phyloP scores from a whole-genome alignment of 2,888 invertebrate species.

The Ophion costatus region DNA sequence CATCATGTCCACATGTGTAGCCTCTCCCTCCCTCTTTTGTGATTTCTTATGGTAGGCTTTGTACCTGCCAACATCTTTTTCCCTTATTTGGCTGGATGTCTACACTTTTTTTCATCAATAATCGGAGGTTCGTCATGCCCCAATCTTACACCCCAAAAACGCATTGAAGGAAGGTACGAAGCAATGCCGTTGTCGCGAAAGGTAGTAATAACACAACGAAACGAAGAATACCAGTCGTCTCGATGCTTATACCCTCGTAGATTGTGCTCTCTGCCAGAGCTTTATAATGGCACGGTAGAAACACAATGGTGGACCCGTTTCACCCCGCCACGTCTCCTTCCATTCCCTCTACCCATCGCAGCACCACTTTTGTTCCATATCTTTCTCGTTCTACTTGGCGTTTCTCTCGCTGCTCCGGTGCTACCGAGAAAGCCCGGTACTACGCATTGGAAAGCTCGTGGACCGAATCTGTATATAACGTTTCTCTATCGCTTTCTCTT shows the following conservation, averaged over 20 bases:
- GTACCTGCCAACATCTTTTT: too few species aligned
- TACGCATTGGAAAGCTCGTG: slow-evolving; percentile 48
- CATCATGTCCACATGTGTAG: too few species aligned
- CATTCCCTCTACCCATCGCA: slow-evolving; percentile 41
- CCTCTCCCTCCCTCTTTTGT: too few species aligned
- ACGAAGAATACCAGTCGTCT: slow-evolving; percentile 54
- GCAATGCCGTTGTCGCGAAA: slow-evolving; percentile 37
- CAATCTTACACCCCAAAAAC: slow-evolving; percentile 1
- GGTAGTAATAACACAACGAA: slow-evolving; percentile 63
- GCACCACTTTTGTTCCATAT: slow-evolving; percentile 54
- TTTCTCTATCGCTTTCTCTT: slow-evolving; percentile 34
- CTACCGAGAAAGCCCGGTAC: slow-evolving; percentile 30
- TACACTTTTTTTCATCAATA: neutral
- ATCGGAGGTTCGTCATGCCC: neutral
- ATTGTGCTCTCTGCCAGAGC: slow-evolving; percentile 65
- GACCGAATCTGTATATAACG: slow-evolving; percentile 26
- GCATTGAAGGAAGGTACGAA: neutral
- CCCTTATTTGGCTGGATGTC: too few species aligned
- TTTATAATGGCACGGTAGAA: slow-evolving; percentile 77
- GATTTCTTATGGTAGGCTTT: too few species aligned
- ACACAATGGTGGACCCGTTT: slow-evolving; percentile 75
- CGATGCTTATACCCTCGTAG: slow-evolving; percentile 66
- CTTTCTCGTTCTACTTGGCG: slow-evolving; percentile 57
- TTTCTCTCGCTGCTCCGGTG: slow-evolving; percentile 53
- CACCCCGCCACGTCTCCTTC: slow-evolving; percentile 56